Evolutionary conservation across 1,140 invertebrate species (phyloP), one percentile per base, ranked within the genome.

Genomic region (Camponotus floridanus): DNA sequence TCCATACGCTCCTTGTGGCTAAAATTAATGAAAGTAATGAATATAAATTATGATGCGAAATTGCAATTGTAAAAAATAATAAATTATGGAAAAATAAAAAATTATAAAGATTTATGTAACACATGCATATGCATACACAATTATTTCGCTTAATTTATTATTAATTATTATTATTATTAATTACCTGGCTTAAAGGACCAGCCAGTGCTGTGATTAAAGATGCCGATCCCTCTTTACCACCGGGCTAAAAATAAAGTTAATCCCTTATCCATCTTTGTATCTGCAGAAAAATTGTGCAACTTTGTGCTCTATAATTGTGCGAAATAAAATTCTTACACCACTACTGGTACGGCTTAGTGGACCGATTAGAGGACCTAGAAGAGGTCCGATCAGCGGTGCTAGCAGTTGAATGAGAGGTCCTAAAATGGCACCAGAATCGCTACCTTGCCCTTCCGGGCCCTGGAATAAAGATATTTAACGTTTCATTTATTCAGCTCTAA

Each of bases 381-480:
- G 76, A 0, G 94, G 94, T 0, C 94, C 94, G 45, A 93, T 92
- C 6, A 95, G 78, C 3, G 94, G 94, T 0, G 89, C 93, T 21
- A 92, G 42, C 0, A 95, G 59, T 13, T 91, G 86, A 55, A 95
- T 57, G 6, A 94, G 5, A 3, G 94, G 94, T 7, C 91, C 91
- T 59, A 94, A 55, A 59, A 95, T 78, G 0, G 93, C 94, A 4
- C 85, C 92, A 7, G 93, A 86, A 51, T 95, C 94, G 76, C 93
- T 94, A 0, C 92, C 93, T 83, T 88, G 11, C 0, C 94, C 94
- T 45, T 93, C 88, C 21, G 83, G 86, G 1, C 93, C 94, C 94
- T 95, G 36, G 57, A 90, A 87, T 33, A 11, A 61, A 42, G 5
- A 45, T 2, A 62, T 83, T 80, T 45, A 6, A 0, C 3, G 0